phyloP scores from a whole-genome alignment of 2,888 invertebrate genomes.

The Pilophorus perplexus region DNA sequence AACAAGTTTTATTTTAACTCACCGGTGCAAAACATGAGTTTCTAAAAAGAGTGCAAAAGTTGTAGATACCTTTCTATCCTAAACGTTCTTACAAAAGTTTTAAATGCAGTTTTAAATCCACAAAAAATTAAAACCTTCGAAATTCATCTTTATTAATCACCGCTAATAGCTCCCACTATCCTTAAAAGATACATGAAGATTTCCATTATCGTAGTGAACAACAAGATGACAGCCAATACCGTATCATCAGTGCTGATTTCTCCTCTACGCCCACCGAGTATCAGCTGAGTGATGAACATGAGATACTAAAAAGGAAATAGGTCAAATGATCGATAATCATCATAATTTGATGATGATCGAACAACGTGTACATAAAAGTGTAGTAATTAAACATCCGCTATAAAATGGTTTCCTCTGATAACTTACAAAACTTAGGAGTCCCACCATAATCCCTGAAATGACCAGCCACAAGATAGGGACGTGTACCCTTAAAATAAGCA shows the following conservation, averaged over 20 bases:
- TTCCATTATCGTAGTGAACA: slow-evolving; percentile 25
- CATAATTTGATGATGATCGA: background rate
- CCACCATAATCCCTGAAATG: slow-evolving; percentile 18
- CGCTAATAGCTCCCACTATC: background rate
- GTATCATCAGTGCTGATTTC: slow-evolving; percentile 21
- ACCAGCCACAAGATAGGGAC: slow-evolving; percentile 1
- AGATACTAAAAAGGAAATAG: slow-evolving; percentile 26
- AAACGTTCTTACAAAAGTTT: too few species aligned
- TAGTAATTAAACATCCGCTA: background rate
- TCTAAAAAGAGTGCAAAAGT: too few species aligned
- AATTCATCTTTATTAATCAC: too few species aligned
- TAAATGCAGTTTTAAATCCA: too few species aligned
- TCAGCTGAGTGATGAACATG: slow-evolving; percentile 32
- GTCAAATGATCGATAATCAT: background rate
- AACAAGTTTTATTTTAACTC: too few species aligned
- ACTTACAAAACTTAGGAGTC: slow-evolving; percentile 18
- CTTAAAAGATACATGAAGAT: slow-evolving; percentile 10
- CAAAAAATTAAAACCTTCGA: too few species aligned
- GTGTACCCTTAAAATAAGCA: slow-evolving; percentile 9
- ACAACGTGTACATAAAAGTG: background rate
- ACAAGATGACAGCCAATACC: slow-evolving; percentile 24
- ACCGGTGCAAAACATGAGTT: too few species aligned
- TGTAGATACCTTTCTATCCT: too few species aligned
- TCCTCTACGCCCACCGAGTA: slow-evolving; percentile 32
- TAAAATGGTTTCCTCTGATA: background rate